Percentiles rank a stretch among this genome's conserved stretches.
Conservation (phyloP, 1,140 invertebrate genomes). For the Lordiphosa clarofinis region DNA sequence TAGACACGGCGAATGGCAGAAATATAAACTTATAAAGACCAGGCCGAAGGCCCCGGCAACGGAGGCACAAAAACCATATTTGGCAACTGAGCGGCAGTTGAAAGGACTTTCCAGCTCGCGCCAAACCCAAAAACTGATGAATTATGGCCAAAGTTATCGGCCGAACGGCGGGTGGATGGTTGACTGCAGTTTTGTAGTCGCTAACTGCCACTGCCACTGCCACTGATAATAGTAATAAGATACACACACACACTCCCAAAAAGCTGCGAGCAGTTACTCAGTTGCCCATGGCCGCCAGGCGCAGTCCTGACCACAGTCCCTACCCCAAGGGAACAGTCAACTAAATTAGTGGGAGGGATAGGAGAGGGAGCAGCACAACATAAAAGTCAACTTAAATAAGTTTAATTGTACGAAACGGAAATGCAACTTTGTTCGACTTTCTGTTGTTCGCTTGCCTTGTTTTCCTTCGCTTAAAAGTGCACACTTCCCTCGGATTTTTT, state of each 20-base stretch:
- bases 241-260: slow-evolving; percentile 6
- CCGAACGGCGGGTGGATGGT: neutral
- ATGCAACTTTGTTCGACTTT: slow-evolving; percentile 28
- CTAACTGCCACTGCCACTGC: neutral
- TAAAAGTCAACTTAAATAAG: slow-evolving; percentile 48
- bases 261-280: no score
- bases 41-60: slow-evolving; percentile 29
- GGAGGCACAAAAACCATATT: slow-evolving; percentile 44
- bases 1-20: slow-evolving; percentile 64
- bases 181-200: slow-evolving; percentile 3
- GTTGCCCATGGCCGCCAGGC: no score
- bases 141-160: slow-evolving; percentile 68
- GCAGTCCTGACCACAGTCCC: no score
- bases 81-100: slow-evolving; percentile 69
- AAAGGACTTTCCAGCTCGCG: slow-evolving; percentile 57
- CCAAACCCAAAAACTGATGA: slow-evolving; percentile 38
- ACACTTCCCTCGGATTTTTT: neutral
- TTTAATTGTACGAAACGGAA: slow-evolving; percentile 50
- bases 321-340: neutral
- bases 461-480: slow-evolving; percentile 14
- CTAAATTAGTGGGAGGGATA: slow-evolving; percentile 31
- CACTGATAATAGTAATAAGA: slow-evolving; percentile 51
- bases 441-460: slow-evolving; percentile 1
- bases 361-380: slow-evolving; percentile 5
- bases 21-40: slow-evolving; percentile 72